A percentile compares a stretch with the other conserved stretches of the same genome.
Evolutionary conservation across 2,113 vertebrate genomes (phyloP).

Genomic region (Paramormyrops kingsleyae): DNA sequence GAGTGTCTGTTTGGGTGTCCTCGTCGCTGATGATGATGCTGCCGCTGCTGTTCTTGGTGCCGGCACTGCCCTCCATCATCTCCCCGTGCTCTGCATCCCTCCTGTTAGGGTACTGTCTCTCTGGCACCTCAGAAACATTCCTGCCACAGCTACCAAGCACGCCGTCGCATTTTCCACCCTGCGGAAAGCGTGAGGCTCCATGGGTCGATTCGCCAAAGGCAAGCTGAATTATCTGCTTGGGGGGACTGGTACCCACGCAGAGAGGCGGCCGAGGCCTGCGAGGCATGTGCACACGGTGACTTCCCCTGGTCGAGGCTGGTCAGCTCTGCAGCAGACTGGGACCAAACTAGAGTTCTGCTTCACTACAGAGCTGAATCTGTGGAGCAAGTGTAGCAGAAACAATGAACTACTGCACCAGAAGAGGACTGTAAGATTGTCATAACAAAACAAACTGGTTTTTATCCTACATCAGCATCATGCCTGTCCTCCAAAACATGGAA

Average conservation of each 20-base stretch:
- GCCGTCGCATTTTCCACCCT: not conserved
- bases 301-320: not conserved
- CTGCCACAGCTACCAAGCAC: not conserved
- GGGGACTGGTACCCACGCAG: not conserved
- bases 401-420: not conserved
- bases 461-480: not conserved
- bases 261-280: too few relatives aligned
- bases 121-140: not conserved
- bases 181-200: not conserved
- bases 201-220: not conserved
- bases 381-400: not conserved
- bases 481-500: not conserved
- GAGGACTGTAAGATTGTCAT: not conserved
- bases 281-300: not conserved
- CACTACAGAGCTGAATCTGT: slow-evolving; percentile 7
- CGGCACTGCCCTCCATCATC: not conserved
- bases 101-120: not conserved
- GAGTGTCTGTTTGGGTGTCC: not conserved
- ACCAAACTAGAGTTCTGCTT: not conserved
- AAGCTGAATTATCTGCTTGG: not conserved
- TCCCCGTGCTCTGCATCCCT: not conserved
- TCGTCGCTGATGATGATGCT: not conserved
- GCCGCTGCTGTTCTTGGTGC: not conserved
- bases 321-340: not conserved
- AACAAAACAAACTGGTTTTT: not conserved